These are phyloP conservation scores for Thripadectes ignobilis DNA, from an alignment of 2,797 vertebrate genomes.

Conservation along the genomic window DNA sequence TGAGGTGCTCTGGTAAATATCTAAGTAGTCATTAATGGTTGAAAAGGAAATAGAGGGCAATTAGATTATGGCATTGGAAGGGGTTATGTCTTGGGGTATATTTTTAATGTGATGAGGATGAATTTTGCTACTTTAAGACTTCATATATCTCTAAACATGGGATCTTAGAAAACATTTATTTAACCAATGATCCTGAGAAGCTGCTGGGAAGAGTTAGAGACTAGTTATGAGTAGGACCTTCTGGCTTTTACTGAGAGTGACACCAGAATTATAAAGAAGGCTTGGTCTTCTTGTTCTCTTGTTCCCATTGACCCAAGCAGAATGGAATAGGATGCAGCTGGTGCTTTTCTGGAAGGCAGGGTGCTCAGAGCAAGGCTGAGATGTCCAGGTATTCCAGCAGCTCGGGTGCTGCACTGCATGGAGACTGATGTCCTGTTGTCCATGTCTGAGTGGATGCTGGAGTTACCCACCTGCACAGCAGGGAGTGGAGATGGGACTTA, in stretches of 20 bases:
- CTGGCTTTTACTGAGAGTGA: not conserved
- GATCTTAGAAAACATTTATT: not conserved
- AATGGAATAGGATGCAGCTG: not conserved
- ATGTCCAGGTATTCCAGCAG: not conserved
- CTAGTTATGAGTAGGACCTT: not conserved
- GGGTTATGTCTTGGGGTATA: not conserved
- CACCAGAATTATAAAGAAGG: not conserved
- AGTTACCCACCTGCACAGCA: not conserved
- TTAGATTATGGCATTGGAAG: not conserved
- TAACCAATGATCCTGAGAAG: not conserved
- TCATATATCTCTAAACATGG: not conserved
- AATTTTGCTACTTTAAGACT: not conserved
- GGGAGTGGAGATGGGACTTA: not conserved
- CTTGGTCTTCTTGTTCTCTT: not conserved
- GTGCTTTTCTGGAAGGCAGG: not conserved
- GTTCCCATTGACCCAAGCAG: not conserved
- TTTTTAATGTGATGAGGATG: not conserved
- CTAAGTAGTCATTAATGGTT: not conserved
- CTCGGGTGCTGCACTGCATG: not conserved
- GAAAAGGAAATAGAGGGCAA: not conserved
- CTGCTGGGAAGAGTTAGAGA: not conserved
- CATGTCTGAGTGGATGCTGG: not conserved
- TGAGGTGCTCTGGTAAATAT: constrained; percentile 2
- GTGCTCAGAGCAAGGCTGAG: not conserved
- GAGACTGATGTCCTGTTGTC: not conserved